Evolutionary conservation across 2,797 vertebrate genomes (phyloP).

Genomic region (Tangara arthus): DNA sequence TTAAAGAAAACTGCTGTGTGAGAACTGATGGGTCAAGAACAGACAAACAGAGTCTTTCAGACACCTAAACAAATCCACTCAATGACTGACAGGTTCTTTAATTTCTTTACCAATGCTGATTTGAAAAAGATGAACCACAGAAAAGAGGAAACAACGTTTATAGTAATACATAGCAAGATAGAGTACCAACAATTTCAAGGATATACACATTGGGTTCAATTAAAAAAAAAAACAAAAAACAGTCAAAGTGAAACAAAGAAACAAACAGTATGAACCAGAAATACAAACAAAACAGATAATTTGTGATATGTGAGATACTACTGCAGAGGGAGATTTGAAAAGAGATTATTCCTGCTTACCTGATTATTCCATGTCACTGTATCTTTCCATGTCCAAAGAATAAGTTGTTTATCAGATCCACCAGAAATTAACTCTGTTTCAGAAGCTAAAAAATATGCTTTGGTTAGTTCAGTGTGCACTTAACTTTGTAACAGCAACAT

Average conservation of each 20-base stretch:
- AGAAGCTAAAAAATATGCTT: slow-evolving; percentile 69
- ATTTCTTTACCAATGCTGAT: background rate
- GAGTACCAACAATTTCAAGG: background rate
- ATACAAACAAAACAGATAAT: background rate
- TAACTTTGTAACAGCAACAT: background rate
- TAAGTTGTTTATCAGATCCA: slow-evolving; percentile 86
- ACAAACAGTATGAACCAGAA: background rate
- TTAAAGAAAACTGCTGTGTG: background rate
- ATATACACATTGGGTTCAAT: accelerated
- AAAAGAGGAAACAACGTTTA: background rate
- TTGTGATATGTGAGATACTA: background rate
- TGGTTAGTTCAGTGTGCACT: background rate
- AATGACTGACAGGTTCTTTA: background rate
- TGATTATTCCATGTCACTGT: slow-evolving; percentile 72
- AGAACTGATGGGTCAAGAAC: background rate
- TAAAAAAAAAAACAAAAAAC: background rate
- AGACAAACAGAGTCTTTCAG: background rate
- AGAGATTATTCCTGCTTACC: slow-evolving; percentile 67
- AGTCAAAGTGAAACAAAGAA: background rate
- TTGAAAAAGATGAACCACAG: background rate
- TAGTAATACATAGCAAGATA: background rate
- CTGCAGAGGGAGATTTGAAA: background rate
- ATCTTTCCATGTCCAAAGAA: slow-evolving; percentile 81
- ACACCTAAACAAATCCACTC: background rate
- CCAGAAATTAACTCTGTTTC: slow-evolving; percentile 89